Evolutionary conservation across 2,888 invertebrate genomes (phyloP).

Genomic region (Pseudococcus viburni): DNA sequence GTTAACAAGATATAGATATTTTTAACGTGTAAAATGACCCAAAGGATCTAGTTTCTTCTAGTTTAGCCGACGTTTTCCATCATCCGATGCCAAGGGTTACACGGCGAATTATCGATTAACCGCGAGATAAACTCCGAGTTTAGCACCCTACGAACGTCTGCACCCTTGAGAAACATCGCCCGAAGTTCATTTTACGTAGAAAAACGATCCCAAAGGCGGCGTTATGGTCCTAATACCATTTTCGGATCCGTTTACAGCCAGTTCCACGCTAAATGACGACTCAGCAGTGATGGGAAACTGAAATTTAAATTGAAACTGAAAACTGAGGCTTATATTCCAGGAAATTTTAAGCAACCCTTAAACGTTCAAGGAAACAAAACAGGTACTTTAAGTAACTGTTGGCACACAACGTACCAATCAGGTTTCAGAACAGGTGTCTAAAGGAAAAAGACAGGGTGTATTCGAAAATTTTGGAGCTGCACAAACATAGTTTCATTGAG

Average conservation of each 20-base stretch:
- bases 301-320: too few species aligned
- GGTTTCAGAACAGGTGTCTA: too few species aligned
- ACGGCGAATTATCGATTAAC: not conserved
- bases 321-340: too few species aligned
- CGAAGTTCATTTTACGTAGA: not conserved
- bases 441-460: too few species aligned
- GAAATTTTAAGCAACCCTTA: too few species aligned
- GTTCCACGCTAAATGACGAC: too few species aligned
- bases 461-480: too few species aligned
- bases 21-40: not conserved
- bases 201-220: not conserved
- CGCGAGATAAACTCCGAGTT: not conserved
- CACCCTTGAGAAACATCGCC: not conserved
- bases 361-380: too few species aligned
- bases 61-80: not conserved
- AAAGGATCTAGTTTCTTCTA: not conserved
- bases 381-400: too few species aligned
- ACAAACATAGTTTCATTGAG: too few species aligned
- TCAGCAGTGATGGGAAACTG: too few species aligned
- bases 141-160: not conserved
- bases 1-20: not conserved
- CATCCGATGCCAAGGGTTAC: not conserved
- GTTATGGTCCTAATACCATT: not conserved
- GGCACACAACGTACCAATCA: too few species aligned
- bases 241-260: not conserved